Conservation (phyloP, 2,888 invertebrate species). For the Ochropleura plecta region DNA sequence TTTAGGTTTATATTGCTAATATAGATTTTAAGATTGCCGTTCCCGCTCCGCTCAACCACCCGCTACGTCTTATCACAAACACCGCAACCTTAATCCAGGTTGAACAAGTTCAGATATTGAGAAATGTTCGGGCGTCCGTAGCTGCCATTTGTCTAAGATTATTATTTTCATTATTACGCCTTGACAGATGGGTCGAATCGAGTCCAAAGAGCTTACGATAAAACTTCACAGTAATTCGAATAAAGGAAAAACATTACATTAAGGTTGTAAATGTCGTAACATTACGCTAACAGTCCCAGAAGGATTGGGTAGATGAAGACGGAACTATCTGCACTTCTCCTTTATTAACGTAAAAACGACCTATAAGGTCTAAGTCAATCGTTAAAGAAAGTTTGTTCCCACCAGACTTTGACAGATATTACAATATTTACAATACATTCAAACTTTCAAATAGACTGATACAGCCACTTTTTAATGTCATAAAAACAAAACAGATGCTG, state of each 20-base stretch:
- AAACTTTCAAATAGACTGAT: too few species aligned
- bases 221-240: constrained; percentile 29
- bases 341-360: too few species aligned
- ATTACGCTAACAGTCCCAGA: neutral
- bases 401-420: neutral
- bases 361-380: too few species aligned
- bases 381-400: neutral
- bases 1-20: too few species aligned
- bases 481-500: too few species aligned
- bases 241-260: constrained; percentile 29
- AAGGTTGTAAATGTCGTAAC: constrained; percentile 18
- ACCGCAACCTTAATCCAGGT: constrained; percentile 70
- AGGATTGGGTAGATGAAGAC: neutral
- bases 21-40: too few species aligned
- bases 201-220: constrained; percentile 39
- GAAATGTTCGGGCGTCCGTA: constrained; percentile 66
- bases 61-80: constrained; percentile 36
- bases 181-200: constrained; percentile 47
- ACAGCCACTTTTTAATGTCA: too few species aligned
- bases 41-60: neutral
- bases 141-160: constrained; percentile 70
- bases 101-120: constrained; percentile 71
- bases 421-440: neutral
- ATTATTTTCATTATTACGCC: constrained; percentile 72
- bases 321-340: too few species aligned